Percentiles rank a stretch among this genome's conserved stretches.
Evolutionary conservation across 1,140 invertebrate species (phyloP).

Genomic region (Atta cephalotes): DNA sequence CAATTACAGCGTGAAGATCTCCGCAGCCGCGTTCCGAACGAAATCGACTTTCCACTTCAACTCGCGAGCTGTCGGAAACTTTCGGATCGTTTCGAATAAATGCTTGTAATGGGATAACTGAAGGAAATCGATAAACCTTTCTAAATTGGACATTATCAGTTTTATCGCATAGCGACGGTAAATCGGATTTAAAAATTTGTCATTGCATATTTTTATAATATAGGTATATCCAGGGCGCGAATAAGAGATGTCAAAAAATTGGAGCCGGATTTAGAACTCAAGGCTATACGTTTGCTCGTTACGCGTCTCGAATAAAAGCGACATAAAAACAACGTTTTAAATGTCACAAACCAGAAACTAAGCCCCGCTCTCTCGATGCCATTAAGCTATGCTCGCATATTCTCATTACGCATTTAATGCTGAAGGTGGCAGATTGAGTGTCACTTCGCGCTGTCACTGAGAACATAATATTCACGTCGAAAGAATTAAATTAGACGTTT

Average conservation of each 20-base stretch:
- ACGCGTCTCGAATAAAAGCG: neutral
- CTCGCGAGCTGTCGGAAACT: constrained; percentile 5
- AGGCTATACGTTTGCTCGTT: constrained; percentile 11
- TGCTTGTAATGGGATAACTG: neutral
- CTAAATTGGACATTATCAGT: neutral
- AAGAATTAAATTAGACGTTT: neutral
- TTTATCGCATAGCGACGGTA: neutral
- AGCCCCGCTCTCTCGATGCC: neutral
- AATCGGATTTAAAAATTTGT: neutral
- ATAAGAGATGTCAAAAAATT: constrained; percentile 32
- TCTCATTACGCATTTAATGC: constrained; percentile 3
- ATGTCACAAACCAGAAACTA: constrained; percentile 55
- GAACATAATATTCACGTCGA: neutral
- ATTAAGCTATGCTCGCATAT: constrained; percentile 13
- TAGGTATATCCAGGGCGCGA: neutral
- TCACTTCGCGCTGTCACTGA: neutral
- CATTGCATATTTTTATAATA: neutral
- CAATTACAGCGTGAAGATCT: constrained; percentile 12
- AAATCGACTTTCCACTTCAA: constrained; percentile 16
- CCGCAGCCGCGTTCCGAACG: neutral
- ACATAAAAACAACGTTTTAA: constrained; percentile 46
- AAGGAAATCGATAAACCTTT: neutral
- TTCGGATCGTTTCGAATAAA: constrained; percentile 13
- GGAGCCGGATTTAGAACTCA: constrained; percentile 62
- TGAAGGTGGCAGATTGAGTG: neutral